Evolutionary conservation across 35 echinoderm and acorn worm species (phyloP), one percentile per base, ranked within the genome.

Genomic region (Anneissia japonica): DNA sequence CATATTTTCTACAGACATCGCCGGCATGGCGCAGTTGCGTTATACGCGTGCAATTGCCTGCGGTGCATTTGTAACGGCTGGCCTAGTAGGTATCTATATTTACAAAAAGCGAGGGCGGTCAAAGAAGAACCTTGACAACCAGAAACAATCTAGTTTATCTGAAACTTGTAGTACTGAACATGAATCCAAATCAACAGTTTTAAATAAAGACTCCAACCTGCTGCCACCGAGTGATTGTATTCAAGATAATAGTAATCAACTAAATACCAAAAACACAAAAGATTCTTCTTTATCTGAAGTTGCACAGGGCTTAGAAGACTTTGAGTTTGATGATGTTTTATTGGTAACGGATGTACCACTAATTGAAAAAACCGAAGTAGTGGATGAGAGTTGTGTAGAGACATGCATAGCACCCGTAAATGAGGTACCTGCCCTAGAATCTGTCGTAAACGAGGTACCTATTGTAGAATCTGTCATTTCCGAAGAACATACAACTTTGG

Each of bases 21-120:
- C 30, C 77, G 88, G 38, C n/a, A 97, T 97, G 94, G 94, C 94
- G 55, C 94, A 97, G 77, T 85, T 97, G 36, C 87, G 91, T 23
- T 97, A 97, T 39, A 89, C 90, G 34, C 89, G 93, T 81, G 91
- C 87, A 30, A 84, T 92, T 75, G 91, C 91, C 12, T 97, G 94
- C 85, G 94, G 94, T 37, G 90, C 90, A 16, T 87, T 82, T 46
- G 75, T 87, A 19, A 82, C 88, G 37, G 82, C 81, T 35, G 90
- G 94, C 0, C 64, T 97, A 36, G 87, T 89, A 4, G 87, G 87
- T 26, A 34, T 86, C 38, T 97, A 93, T 75, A 46, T 93, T 13
- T 97, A 97, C 74, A 90, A 89, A 38, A 84, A 85, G 13, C 89
- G 81, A 10, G 38, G 46, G 34, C 34, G 37, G 46, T 87, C 72